Evolutionary conservation across 1,140 invertebrate genomes (phyloP).

Genomic region (Zaprionus davidi): DNA sequence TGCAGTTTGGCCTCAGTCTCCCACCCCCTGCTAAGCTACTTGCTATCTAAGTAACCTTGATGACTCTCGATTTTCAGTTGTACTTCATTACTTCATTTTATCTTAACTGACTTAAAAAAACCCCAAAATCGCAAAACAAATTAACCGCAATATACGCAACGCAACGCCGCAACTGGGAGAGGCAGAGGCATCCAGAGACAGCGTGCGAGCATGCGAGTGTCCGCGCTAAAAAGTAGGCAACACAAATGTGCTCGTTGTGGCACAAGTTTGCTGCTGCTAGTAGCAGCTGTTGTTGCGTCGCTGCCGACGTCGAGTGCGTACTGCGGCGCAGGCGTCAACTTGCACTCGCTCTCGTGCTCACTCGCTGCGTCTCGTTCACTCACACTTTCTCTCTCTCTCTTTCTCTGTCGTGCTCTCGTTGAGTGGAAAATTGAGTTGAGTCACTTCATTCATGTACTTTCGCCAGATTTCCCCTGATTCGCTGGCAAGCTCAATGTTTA

Average conservation of each 20-base stretch:
- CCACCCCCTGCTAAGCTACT: not conserved
- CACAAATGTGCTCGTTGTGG: slow-evolving; percentile 46
- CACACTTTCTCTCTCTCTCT: not conserved
- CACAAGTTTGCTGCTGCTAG: not conserved
- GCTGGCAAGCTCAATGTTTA: slow-evolving; percentile 58
- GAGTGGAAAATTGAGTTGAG: slow-evolving; percentile 47
- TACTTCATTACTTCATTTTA: not conserved
- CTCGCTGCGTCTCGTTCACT: slow-evolving; percentile 20
- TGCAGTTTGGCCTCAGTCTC: not conserved
- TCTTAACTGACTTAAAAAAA: not conserved
- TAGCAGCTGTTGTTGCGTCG: slow-evolving; percentile 15
- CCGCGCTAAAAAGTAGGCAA: slow-evolving; percentile 63
- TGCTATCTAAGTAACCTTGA: not conserved
- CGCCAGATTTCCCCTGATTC: slow-evolving; percentile 73
- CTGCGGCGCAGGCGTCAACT: slow-evolving; percentile 53
- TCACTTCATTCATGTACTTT: slow-evolving; percentile 54
- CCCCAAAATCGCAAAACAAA: slow-evolving; percentile 11
- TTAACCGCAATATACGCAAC: slow-evolving; percentile 39
- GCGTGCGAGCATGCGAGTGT: slow-evolving; percentile 32
- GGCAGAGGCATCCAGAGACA: slow-evolving; percentile 16
- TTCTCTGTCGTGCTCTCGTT: not conserved
- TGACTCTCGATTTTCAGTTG: not conserved
- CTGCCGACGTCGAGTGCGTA: slow-evolving; percentile 3
- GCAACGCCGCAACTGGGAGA: not conserved
- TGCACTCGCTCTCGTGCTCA: slow-evolving; percentile 11